A percentile compares a stretch with the other conserved stretches of the same genome.
phyloP scores from a whole-genome alignment of 1,140 invertebrate genomes.

The Parapsyche elsis region DNA sequence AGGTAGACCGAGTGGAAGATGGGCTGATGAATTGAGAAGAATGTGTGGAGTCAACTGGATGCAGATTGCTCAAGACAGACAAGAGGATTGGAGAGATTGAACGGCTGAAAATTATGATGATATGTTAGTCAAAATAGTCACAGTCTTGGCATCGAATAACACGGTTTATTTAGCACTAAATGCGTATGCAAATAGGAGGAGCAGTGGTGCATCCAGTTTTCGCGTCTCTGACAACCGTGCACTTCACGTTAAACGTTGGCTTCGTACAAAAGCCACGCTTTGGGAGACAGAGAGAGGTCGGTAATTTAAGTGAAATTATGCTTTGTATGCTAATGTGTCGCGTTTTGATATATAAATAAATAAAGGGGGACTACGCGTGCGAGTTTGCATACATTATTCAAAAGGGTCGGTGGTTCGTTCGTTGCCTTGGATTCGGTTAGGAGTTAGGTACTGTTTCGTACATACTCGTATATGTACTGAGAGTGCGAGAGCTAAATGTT shows the following conservation, averaged over 20 bases:
- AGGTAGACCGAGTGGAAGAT: too few relatives aligned
- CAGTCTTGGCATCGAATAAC: background rate
- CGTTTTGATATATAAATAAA: background rate
- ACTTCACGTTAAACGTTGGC: background rate
- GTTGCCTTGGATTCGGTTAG: too few relatives aligned
- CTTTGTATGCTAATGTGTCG: slow-evolving; percentile 3
- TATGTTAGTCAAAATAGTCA: background rate
- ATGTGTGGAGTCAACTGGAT: too few relatives aligned
- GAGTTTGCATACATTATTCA: slow-evolving; percentile 7
- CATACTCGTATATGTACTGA: too few relatives aligned
- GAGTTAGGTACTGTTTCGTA: too few relatives aligned
- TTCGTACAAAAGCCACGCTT: background rate
- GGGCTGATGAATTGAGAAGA: too few relatives aligned
- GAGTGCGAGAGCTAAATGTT: too few relatives aligned
- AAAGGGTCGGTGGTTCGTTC: background rate
- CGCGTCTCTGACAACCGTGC: background rate
- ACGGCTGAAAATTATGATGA: too few relatives aligned
- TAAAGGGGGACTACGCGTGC: background rate
- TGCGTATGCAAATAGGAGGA: slow-evolving; percentile 6
- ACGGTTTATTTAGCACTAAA: background rate
- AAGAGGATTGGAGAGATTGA: too few relatives aligned
- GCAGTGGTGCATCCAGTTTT: background rate
- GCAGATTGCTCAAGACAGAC: too few relatives aligned
- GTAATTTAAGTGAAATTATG: slow-evolving; percentile 29
- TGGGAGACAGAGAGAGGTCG: background rate